Percentiles rank a stretch among this genome's conserved stretches.
Conservation (phyloP, 2,797 vertebrate genomes). For the Malacoctenus gilli region DNA sequence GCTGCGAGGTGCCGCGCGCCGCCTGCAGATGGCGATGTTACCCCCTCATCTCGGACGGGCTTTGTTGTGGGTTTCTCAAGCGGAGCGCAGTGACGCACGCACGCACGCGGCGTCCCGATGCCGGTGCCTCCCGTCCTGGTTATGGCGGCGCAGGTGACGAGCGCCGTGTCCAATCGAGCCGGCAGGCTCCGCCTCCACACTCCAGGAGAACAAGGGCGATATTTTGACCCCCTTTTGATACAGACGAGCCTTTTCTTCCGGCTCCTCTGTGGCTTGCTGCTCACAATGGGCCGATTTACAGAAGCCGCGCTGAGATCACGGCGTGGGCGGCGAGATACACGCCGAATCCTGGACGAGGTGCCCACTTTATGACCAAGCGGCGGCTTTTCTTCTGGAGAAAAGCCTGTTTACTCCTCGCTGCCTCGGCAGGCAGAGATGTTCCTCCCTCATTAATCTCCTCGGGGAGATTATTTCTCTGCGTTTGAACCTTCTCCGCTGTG, state of each 20-base stretch:
- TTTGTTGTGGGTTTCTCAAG: slow-evolving; percentile 16
- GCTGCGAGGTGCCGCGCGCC: background rate
- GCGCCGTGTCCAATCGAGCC: slow-evolving; percentile 30
- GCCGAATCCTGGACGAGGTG: slow-evolving; percentile 21
- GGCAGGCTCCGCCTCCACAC: slow-evolving; percentile 29
- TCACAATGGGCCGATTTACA: slow-evolving; percentile 39
- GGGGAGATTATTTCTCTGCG: too few relatives aligned
- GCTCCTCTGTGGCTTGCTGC: slow-evolving; percentile 12
- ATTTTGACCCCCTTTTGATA: slow-evolving; percentile 34
- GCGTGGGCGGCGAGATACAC: slow-evolving; percentile 31
- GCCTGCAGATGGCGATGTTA: slow-evolving; percentile 80
- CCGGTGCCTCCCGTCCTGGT: slow-evolving; percentile 27
- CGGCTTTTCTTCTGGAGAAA: background rate
- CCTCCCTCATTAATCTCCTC: too few relatives aligned
- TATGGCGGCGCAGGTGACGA: slow-evolving; percentile 37
- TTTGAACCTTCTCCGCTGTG: too few relatives aligned
- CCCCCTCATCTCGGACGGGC: slow-evolving; percentile 55
- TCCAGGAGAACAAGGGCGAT: slow-evolving; percentile 24
- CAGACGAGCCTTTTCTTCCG: slow-evolving; percentile 4
- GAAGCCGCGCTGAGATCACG: slow-evolving; percentile 26
- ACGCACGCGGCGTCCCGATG: slow-evolving; percentile 25
- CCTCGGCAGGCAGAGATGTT: background rate
- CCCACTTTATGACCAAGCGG: slow-evolving; percentile 7
- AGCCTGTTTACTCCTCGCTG: background rate
- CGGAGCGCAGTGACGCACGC: slow-evolving; percentile 6